These are phyloP conservation scores for Himalopsyche kuldschensis DNA, from an alignment of 2,888 invertebrate species.

Conservation along the genomic window DNA sequence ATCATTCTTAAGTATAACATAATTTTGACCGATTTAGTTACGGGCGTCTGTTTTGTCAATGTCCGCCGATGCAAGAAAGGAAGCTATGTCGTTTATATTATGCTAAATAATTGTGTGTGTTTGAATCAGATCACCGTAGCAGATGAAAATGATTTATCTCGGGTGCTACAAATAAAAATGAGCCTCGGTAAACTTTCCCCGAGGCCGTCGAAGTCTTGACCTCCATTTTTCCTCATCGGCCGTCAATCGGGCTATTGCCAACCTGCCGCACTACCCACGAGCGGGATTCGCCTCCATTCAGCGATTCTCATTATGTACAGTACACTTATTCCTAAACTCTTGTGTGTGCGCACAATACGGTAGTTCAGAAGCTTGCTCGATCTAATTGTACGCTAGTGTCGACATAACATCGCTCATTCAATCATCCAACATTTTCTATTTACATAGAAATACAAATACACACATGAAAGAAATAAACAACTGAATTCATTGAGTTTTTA, in stretches of 20 bases:
- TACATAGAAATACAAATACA: no score
- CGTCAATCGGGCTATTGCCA: not conserved
- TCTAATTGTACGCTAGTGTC: not conserved
- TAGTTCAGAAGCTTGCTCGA: not conserved
- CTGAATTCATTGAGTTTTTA: no score
- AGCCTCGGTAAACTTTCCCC: not conserved
- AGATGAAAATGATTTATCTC: slow-evolving; percentile 1
- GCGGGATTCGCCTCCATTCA: not conserved
- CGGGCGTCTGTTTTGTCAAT: not conserved
- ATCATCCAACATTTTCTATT: not conserved
- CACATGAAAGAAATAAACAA: no score
- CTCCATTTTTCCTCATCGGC: not conserved
- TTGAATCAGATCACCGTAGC: not conserved
- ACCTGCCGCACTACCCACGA: not conserved
- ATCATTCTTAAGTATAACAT: not conserved
- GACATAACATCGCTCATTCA: not conserved
- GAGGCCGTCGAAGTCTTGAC: not conserved
- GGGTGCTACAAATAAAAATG: not conserved
- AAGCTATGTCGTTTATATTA: not conserved
- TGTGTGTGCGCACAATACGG: not conserved
- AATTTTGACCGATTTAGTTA: not conserved
- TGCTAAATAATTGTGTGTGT: not conserved
- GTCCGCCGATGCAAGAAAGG: not conserved
- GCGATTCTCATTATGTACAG: not conserved
- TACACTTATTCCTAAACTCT: not conserved